Percentiles rank a stretch among this genome's conserved stretches.
phyloP scores from a whole-genome alignment of 2,113 vertebrate genomes.

The Anhinga rufa region DNA sequence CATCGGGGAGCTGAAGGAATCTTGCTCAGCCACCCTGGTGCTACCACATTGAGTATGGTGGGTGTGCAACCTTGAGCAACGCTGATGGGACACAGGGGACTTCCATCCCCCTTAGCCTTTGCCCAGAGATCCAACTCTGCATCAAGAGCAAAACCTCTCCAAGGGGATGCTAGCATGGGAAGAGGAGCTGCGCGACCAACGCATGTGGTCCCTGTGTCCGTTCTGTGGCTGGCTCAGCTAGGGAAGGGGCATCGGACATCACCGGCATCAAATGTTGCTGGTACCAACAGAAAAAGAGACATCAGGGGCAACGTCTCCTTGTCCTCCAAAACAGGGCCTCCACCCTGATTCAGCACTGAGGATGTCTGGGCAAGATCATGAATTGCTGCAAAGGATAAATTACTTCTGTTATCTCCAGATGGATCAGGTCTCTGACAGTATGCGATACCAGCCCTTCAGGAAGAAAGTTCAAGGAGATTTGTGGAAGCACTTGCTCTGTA shows the following conservation, averaged over 20 bases:
- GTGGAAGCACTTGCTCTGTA: background rate
- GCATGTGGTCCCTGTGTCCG: fast-evolving
- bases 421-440: background rate
- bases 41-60: background rate
- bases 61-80: background rate
- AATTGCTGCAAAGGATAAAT: background rate
- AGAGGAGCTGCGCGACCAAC: background rate
- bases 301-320: background rate
- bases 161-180: background rate
- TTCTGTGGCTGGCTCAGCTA: background rate
- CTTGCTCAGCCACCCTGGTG: background rate
- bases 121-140: background rate
- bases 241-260: fast-evolving
- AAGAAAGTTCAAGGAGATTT: background rate
- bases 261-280: background rate
- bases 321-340: background rate
- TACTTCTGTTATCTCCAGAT: background rate
- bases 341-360: background rate
- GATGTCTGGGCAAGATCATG: background rate
- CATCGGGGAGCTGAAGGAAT: fast-evolving
- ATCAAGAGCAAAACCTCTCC: background rate
- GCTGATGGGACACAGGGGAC: background rate
- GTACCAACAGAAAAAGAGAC: background rate
- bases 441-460: background rate
- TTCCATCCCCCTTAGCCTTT: background rate